A percentile compares a stretch with the other conserved stretches of the same genome.
Conservation (phyloP, 2,888 invertebrate species). For the Antheraea assamensis region DNA sequence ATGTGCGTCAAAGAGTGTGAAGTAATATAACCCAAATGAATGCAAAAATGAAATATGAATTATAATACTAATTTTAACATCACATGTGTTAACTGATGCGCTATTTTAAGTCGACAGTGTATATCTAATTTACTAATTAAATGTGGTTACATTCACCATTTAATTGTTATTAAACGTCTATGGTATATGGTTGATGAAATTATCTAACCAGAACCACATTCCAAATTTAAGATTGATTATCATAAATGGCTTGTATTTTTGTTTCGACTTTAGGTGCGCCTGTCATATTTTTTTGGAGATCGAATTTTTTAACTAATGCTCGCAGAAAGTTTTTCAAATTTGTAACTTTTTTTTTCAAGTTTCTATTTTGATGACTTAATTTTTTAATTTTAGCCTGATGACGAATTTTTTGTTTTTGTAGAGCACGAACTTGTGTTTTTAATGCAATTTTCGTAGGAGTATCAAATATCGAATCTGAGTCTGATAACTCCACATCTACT, state of each 20-base stretch:
- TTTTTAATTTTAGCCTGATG: conserved; percentile 15
- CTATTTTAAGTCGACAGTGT: no score
- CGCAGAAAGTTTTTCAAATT: conserved; percentile 6
- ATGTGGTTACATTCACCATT: neutral
- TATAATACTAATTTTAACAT: no score
- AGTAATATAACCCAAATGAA: no score
- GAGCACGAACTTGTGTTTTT: neutral
- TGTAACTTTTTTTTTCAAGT: neutral
- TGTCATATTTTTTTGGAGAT: neutral
- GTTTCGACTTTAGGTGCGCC: neutral
- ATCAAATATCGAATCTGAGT: conserved; percentile 4
- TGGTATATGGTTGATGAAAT: neutral
- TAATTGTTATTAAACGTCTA: neutral
- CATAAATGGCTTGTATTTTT: neutral
- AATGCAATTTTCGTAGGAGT: neutral
- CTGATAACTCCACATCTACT: neutral
- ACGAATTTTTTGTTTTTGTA: conserved; percentile 7
- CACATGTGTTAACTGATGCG: no score
- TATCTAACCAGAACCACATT: neutral
- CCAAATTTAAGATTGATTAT: neutral
- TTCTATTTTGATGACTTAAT: conserved; percentile 5
- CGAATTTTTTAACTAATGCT: neutral
- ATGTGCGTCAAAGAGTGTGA: neutral
- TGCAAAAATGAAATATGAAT: no score
- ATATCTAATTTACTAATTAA: neutral